Base-by-base conservation (phyloP, 2,888 invertebrate genomes). In the Brachylomia viminalis region DNA sequence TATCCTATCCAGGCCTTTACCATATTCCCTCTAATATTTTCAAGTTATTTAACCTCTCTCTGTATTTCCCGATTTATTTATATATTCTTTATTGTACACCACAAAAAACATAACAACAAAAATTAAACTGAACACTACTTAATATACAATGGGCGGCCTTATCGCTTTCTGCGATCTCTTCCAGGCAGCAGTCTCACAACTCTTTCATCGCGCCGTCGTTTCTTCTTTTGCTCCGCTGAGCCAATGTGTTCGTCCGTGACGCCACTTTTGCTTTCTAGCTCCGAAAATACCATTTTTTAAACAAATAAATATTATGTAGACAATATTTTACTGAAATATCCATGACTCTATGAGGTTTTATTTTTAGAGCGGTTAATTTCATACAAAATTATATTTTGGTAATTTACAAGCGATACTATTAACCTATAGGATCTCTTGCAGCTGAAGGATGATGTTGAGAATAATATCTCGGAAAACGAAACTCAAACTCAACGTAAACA, bases 201-300 rank as follows among this genome's bases (percentile, higher is more conserved):
- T 64, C 56, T 59, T 73, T 69, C 45, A 71, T 23, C 61, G 49
- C 38, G 49, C 49, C 69, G 30, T 54, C 77, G 62, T 72, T 75
- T 80, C 76, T 62, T 49, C 67, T 80, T 73, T 69, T 77, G 83
- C 75, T 83, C 72, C 68, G 58, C 30, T 83, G 72, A 38, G 38
- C 61, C 47, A 56, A 61, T 62, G 13, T 61, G 15, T 61, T 83
- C 71, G 70, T 11, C 65, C 83, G 49, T 79, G 67, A 68, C 52
- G 58, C 38, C 15, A 23, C 38, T 77, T 27, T 70, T 27, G 54
- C 54, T 13, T 47, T 42, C 77, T 72, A 27, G 49, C 15, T 56
- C 54, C 52, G 54, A 59, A 80, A 67, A 38, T 54, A 67, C 54
- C 10, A 3, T 38, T 67, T 67, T 33, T 67, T 30, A 49, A 5